Evolutionary conservation across 1,140 invertebrate species (phyloP), one percentile per base, ranked within the genome.

Genomic region (Aethina tumida): DNA sequence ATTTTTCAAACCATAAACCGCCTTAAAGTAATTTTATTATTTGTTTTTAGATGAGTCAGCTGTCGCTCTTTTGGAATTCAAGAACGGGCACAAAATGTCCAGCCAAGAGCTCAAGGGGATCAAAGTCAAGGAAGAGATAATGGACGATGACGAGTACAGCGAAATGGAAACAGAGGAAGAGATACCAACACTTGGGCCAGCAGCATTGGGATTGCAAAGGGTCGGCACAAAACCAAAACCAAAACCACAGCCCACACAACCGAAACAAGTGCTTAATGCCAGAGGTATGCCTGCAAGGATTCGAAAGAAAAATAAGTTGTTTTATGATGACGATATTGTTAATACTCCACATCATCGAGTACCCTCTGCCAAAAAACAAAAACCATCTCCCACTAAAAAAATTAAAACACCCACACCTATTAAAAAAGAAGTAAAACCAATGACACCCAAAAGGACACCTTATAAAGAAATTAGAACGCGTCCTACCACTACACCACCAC

Each of bases 271-370:
- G 37, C 60, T 90, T 2, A 90, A 90, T 62, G 75, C 83, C 6
- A 70, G 86, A 59, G 86, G 86, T 28, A 88, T 87, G 81, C 89
- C 90, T 31, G 83, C 84, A 2, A 70, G 90, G 42, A 90, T 92
- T 36, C 69, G 89, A 32, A 94, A 93, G 62, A 87, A 87, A 55
- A 95, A 94, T 62, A 77, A 77, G 53, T 68, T 91, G 28, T 92
- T 93, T 62, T 92, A 81, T 65, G 89, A 93, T 66, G 88, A 94
- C 65, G 84, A 92, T 56, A 77, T 91, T 54, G 81, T 92, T 22
- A 91, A 85, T 63, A 80, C 78, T 53, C 75, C 72, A 39, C 81
- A 81, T 49, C 74, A 77, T 26, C 67, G 77, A 38, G 68, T 74
- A 37, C 76, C 78, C 6, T 77, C 77, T 35, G 68, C 70, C 10